Conservation (phyloP, 2,888 invertebrate genomes). For the Orchesellides sinensis region DNA sequence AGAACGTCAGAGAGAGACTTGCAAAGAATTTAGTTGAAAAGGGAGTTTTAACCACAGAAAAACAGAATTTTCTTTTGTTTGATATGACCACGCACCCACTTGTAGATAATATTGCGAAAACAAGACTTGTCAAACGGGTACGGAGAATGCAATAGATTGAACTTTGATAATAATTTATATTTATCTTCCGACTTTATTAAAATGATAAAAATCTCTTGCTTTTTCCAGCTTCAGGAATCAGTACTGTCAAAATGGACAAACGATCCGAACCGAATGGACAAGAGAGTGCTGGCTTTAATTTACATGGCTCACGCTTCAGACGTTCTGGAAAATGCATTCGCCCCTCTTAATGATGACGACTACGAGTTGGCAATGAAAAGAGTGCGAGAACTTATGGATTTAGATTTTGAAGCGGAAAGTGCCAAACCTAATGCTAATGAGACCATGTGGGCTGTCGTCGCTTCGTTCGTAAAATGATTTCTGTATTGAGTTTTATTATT, state of each 20-base stretch:
- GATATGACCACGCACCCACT: slow-evolving; percentile 99
- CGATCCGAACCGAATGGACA: slow-evolving; percentile 98
- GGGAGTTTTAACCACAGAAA: slow-evolving; percentile 98
- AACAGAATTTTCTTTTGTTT: slow-evolving; percentile 99
- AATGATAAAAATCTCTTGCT: neutral
- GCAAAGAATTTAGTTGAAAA: slow-evolving; percentile 99
- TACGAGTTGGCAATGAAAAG: slow-evolving; percentile 99
- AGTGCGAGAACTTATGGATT: slow-evolving; percentile 95
- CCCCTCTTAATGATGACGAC: slow-evolving; percentile 97
- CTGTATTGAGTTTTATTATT: slow-evolving; percentile 47
- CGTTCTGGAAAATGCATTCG: slow-evolving; percentile 99
- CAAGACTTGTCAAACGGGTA: slow-evolving; percentile 97
- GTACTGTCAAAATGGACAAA: slow-evolving; percentile 97
- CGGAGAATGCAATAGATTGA: slow-evolving; percentile 58
- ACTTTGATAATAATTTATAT: too few relatives aligned
- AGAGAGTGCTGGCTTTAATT: slow-evolving; percentile 93
- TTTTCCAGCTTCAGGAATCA: slow-evolving; percentile 93
- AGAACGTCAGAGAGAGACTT: slow-evolving; percentile 98
- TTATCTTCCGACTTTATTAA: too few relatives aligned
- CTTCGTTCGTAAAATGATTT: slow-evolving; percentile 91
- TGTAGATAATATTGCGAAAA: slow-evolving; percentile 96
- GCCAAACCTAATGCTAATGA: slow-evolving; percentile 94
- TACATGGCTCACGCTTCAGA: slow-evolving; percentile 98
- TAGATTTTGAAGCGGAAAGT: slow-evolving; percentile 97
- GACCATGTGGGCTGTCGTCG: slow-evolving; percentile 99